Base-by-base conservation (phyloP, 2,888 invertebrate genomes). In the Leptarthrus brevirostris region DNA sequence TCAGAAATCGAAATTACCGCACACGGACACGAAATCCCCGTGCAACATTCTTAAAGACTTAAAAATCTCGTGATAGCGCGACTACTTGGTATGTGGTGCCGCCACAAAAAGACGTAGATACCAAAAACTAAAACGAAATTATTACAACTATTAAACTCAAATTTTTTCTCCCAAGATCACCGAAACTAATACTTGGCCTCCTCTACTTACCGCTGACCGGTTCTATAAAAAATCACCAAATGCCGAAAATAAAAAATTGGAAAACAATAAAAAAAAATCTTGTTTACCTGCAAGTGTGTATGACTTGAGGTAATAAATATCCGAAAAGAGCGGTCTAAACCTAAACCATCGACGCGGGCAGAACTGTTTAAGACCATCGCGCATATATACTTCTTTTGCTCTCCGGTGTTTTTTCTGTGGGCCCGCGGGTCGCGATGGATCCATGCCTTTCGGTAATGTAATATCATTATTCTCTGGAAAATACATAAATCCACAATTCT, bases 401-500 rank as follows among this genome's bases (percentile, higher is more conserved):
- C 16, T 22, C 26, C 18, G 24, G 69, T 30, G 49, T 54, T 52
- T 52, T 22, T 12, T 24, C 66, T 14, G 16, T 14, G 12, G 12
- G 26, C 30, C 49, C 47, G 26, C 18, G 52, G 26, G 3, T 14
- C 20, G 20, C 8, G 4, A 3, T 16, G 18, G 14, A 49, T 26
- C 30, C 49, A 16, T 20, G 16, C 20, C 20, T 30, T 44, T 22
- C 24, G 8, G 71, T 54, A 71, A 71, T 71, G 71, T 40, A 71
- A 71, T 71, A 71, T 71, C 71, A 71, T 71, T 54, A 71, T 71
- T 71, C 71, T 71, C 40, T 34, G 40, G 40, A 73, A 64, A 73
- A 53, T 52, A 64, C 73, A 73, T 73, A 73, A 73, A 73, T 73
- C 64, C 36, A 52, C 47, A 73, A 73, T 73, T 73, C 73, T 64